phyloP scores from a whole-genome alignment of 1,140 invertebrate genomes.

The Ceratosolen fusciceps region DNA sequence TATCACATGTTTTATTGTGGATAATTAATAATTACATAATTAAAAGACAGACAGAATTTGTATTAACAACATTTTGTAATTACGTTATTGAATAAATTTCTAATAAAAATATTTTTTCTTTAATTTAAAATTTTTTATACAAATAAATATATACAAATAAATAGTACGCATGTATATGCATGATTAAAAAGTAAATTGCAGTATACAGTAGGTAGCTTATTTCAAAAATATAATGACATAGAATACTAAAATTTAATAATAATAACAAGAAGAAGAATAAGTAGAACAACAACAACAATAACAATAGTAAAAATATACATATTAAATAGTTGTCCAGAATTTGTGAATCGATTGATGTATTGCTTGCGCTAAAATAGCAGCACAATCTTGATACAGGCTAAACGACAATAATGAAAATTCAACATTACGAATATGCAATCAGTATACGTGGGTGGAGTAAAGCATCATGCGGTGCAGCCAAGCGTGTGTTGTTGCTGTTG shows the following conservation, averaged over 20 bases:
- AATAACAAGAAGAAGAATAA: conserved; percentile 18
- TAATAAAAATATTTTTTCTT: neutral
- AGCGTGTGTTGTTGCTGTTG: conserved; percentile 69
- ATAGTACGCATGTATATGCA: neutral
- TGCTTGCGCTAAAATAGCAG: neutral
- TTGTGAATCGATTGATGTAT: no score
- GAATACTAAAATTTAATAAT: neutral
- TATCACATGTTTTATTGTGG: no score
- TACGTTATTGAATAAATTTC: no score
- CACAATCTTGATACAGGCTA: conserved; percentile 48
- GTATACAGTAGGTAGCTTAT: conserved; percentile 38
- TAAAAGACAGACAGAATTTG: no score
- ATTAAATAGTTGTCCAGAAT: no score
- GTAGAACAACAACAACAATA: neutral
- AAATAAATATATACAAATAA: neutral
- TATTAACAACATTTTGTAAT: neutral
- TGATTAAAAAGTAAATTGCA: conserved; percentile 21
- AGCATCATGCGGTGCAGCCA: conserved; percentile 73
- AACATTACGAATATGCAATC: conserved; percentile 70
- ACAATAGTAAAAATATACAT: neutral
- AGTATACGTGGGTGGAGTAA: conserved; percentile 69
- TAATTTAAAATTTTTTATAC: neutral
- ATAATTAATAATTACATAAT: no score
- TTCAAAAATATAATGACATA: neutral
- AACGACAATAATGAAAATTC: conserved; percentile 65